Base-by-base conservation (phyloP, 2,888 invertebrate genomes). In the Heterodera filipjevi region DNA sequence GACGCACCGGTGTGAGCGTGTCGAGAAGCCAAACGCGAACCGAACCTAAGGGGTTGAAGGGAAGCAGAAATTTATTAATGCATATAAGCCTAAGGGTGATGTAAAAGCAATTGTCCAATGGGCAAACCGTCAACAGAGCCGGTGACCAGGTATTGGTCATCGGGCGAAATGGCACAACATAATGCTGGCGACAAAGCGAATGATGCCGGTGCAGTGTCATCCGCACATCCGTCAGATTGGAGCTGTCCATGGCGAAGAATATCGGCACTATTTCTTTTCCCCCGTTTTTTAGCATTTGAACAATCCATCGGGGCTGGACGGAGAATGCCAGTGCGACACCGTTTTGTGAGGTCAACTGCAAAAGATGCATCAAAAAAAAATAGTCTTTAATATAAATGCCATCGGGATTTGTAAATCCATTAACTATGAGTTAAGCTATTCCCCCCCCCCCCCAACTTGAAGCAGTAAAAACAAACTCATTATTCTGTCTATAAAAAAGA, bases 101-200 rank as follows among this genome's bases (percentile, higher is more conserved):
- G n/a, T n/a, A n/a, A n/a, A n/a, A n/a, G n/a, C n/a, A n/a, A n/a
- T n/a, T n/a, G n/a, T n/a, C n/a, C n/a, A 49, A 49, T 19, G 27
- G 59, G 2, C 27, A 27, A 59, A n/a, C 81, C 82, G 80, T 88
- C 88, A 64, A 80, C 80, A 27, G 87, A 87, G 53, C 86, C 88
- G 35, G 82, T 84, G 19, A 82, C 87, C 66, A 88, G 77, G 72
- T 81, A 87, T 71, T 81, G 81, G 49, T 85, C 85, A 79, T 88
- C 86, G 14, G 84, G 83, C 12, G 86, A 86, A 22, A 88, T 81
- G 39, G 86, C 87, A 32, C 88, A 81, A 8, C 85, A 83, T 70
- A 79, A 81, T 32, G 88, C 85, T 32, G 81, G 81, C 12, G 27
- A 59, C 19, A 59, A 27, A 27, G 2, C 10, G 8, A 10, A 22